phyloP scores from a whole-genome alignment of 2,888 invertebrate genomes.

The Prosapia bicincta region DNA sequence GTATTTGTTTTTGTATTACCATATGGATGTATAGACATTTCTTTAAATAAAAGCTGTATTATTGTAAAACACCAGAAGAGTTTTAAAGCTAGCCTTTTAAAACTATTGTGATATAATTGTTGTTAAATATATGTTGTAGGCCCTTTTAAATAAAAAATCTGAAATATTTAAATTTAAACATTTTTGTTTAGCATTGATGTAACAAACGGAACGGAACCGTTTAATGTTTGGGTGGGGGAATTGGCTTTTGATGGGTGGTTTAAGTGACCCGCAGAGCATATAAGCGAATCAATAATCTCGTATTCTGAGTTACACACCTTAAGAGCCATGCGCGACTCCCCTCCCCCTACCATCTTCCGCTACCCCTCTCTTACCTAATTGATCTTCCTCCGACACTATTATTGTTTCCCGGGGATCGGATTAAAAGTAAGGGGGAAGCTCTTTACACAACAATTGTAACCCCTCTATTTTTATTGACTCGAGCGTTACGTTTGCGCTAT shows the following conservation, averaged over 20 bases:
- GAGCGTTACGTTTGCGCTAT: not conserved
- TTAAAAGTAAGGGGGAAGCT: not conserved
- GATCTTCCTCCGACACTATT: slow-evolving; percentile 4
- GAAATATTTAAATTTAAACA: too few species aligned
- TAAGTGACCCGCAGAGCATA: slow-evolving; percentile 13
- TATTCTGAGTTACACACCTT: not conserved
- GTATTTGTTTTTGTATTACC: too few species aligned
- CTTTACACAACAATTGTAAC: not conserved
- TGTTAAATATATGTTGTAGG: too few species aligned
- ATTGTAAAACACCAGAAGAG: too few species aligned
- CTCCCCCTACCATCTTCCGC: not conserved
- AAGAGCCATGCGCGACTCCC: not conserved
- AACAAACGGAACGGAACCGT: not conserved
- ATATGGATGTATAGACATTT: too few species aligned
- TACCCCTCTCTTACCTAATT: not conserved
- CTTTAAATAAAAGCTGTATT: too few species aligned
- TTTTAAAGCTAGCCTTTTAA: too few species aligned
- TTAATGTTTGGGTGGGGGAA: not conserved
- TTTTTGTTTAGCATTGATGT: too few species aligned
- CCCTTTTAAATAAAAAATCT: too few species aligned
- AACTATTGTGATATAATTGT: too few species aligned
- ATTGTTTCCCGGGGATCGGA: slow-evolving; percentile 6
- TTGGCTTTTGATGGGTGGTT: slow-evolving; percentile 11
- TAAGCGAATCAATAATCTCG: slow-evolving; percentile 14
- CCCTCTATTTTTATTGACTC: not conserved